These are phyloP conservation scores for Drosophila suzukii DNA, from an alignment of 1,140 invertebrate genomes.

Conservation along the genomic window DNA sequence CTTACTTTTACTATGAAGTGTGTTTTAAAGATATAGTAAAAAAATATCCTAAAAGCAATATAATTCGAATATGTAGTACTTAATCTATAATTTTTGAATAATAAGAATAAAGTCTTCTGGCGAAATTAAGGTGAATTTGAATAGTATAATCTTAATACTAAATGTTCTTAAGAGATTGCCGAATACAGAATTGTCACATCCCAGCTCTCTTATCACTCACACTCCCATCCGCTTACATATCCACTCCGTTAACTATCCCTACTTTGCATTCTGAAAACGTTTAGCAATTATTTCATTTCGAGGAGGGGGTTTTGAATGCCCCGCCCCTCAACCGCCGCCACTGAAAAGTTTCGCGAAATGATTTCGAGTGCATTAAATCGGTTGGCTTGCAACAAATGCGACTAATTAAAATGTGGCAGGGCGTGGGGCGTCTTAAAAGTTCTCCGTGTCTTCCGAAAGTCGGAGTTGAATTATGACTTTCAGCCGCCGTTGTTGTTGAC, in stretches of 20 bases:
- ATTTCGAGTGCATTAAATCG: slow-evolving; percentile 82
- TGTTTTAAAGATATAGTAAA: too few relatives aligned
- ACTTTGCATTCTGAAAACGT: slow-evolving; percentile 70
- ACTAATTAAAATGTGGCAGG: slow-evolving; percentile 78
- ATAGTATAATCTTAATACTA: too few relatives aligned
- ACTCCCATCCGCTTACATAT: slow-evolving; percentile 12
- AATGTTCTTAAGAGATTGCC: neutral
- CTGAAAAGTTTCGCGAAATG: slow-evolving; percentile 64
- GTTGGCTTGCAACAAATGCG: slow-evolving; percentile 76
- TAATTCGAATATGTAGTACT: too few relatives aligned
- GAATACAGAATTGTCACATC: neutral
- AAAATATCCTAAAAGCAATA: too few relatives aligned
- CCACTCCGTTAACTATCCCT: slow-evolving; percentile 40
- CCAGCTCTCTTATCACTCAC: slow-evolving; percentile 21
- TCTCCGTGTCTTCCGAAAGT: slow-evolving; percentile 30
- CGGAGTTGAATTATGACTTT: slow-evolving; percentile 57
- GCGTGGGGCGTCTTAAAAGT: slow-evolving; percentile 36
- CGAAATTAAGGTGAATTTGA: too few relatives aligned
- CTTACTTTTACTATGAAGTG: too few relatives aligned
- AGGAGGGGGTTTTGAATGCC: slow-evolving; percentile 31
- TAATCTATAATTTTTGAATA: too few relatives aligned
- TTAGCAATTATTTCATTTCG: slow-evolving; percentile 76
- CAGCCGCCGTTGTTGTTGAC: slow-evolving; percentile 34
- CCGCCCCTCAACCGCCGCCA: neutral
- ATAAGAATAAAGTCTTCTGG: too few relatives aligned